A percentile compares a stretch with the other conserved stretches of the same genome.
These are phyloP conservation scores for Melanotaenia duboulayi DNA, from an alignment of 2,113 vertebrate genomes.

Conservation along the genomic window DNA sequence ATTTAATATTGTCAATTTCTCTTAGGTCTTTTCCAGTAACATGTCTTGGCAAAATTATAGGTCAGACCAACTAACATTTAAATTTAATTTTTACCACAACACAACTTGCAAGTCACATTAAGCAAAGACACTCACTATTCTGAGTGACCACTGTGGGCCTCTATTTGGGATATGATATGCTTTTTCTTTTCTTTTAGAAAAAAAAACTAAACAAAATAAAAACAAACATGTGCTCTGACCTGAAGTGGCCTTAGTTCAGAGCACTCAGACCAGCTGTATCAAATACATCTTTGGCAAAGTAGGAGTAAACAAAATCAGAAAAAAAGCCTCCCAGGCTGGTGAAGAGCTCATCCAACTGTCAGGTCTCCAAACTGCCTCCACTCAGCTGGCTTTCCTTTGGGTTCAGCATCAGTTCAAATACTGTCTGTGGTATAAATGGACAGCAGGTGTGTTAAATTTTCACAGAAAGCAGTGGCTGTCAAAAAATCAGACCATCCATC, in stretches of 20 bases:
- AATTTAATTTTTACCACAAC: too few relatives aligned
- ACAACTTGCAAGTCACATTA: too few relatives aligned
- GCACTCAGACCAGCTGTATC: conserved; percentile 55
- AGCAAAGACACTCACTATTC: too few relatives aligned
- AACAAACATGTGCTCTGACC: conserved; percentile 8
- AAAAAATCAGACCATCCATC: neutral
- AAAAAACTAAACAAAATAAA: neutral
- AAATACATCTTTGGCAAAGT: conserved; percentile 55
- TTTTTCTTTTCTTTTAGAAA: neutral
- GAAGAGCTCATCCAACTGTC: conserved; percentile 32
- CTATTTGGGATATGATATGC: too few relatives aligned
- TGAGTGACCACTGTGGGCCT: too few relatives aligned
- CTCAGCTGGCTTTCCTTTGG: conserved; percentile 2
- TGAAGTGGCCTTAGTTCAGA: conserved; percentile 38
- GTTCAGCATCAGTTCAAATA: conserved; percentile 45
- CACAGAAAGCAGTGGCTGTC: neutral
- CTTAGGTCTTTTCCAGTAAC: too few relatives aligned
- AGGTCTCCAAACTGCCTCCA: conserved; percentile 9
- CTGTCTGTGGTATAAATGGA: conserved; percentile 18
- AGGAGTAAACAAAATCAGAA: conserved; percentile 65
- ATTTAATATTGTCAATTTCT: too few relatives aligned
- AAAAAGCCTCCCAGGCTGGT: conserved; percentile 33
- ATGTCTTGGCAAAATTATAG: too few relatives aligned
- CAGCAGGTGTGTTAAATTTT: conserved; percentile 20
- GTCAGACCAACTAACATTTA: too few relatives aligned